Evolutionary conservation across 1,140 invertebrate species (phyloP).

Genomic region (Cryptotermes secundus): DNA sequence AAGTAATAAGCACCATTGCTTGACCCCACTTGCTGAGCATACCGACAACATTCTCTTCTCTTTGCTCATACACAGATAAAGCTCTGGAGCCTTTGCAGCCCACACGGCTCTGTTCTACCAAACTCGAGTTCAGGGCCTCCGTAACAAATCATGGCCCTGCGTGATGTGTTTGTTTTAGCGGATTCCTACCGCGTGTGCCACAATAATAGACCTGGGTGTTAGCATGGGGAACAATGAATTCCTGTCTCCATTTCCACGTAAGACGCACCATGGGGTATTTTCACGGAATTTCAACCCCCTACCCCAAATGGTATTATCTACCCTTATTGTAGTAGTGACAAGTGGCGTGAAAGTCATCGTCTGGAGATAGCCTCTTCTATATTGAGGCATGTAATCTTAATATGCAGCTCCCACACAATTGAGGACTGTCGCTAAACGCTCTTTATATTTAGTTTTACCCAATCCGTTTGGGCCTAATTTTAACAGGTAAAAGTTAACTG

Average conservation of each 20-base stretch:
- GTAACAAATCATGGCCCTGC: not conserved
- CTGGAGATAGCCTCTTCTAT: not conserved
- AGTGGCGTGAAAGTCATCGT: not conserved
- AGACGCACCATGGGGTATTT: not conserved
- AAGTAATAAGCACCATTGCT: too few species aligned
- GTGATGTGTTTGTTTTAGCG: conserved; percentile 7
- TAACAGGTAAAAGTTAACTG: too few species aligned
- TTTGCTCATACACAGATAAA: too few species aligned
- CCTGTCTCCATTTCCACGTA: not conserved
- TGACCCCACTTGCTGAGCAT: too few species aligned
- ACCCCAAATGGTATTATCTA: not conserved
- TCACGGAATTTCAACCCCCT: conserved; percentile 14
- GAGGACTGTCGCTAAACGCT: too few species aligned
- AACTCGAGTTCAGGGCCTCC: not conserved
- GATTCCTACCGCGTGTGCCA: not conserved
- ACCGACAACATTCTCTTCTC: too few species aligned
- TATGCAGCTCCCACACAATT: too few species aligned
- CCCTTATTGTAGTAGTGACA: not conserved
- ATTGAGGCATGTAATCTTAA: too few species aligned
- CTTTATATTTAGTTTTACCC: too few species aligned
- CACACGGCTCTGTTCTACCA: too few species aligned
- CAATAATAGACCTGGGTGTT: not conserved
- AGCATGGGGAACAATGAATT: not conserved
- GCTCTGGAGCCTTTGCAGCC: too few species aligned
- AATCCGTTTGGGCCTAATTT: too few species aligned